These are phyloP conservation scores for Theretra japonica DNA, from an alignment of 2,888 invertebrate genomes.

Conservation along the genomic window DNA sequence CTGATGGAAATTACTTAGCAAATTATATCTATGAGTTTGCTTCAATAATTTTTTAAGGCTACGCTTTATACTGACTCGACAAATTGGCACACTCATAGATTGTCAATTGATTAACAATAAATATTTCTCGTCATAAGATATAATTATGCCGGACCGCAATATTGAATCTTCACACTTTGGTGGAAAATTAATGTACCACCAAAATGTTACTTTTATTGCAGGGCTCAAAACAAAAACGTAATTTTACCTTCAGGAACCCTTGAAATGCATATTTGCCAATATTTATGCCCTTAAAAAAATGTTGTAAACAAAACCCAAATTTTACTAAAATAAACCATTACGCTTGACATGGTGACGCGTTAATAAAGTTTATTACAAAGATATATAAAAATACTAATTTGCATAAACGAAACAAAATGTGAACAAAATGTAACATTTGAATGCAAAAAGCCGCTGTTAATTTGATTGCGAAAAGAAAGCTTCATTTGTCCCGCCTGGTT, in stretches of 20 bases:
- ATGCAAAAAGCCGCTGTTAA: neutral
- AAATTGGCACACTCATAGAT: too few species aligned
- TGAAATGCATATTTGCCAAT: too few species aligned
- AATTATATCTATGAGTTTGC: neutral
- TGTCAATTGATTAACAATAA: too few species aligned
- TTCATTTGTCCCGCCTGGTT: slow-evolving; percentile 3
- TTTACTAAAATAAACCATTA: neutral
- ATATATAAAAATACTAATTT: neutral
- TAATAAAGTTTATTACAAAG: neutral
- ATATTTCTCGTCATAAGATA: too few species aligned
- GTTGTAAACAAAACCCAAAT: neutral
- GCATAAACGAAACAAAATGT: neutral
- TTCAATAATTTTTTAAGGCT: neutral
- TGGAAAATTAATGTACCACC: too few species aligned
- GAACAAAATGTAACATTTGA: neutral
- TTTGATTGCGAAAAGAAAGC: slow-evolving; percentile 17
- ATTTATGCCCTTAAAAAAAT: too few species aligned
- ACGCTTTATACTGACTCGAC: neutral
- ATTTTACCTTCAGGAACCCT: too few species aligned
- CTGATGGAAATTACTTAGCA: neutral
- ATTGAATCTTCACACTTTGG: too few species aligned
- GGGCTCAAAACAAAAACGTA: too few species aligned
- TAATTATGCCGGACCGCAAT: too few species aligned
- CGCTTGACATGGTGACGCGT: neutral
- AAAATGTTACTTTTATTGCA: too few species aligned